Conservation (phyloP, 2,888 invertebrate genomes). For the Thereva unica region DNA sequence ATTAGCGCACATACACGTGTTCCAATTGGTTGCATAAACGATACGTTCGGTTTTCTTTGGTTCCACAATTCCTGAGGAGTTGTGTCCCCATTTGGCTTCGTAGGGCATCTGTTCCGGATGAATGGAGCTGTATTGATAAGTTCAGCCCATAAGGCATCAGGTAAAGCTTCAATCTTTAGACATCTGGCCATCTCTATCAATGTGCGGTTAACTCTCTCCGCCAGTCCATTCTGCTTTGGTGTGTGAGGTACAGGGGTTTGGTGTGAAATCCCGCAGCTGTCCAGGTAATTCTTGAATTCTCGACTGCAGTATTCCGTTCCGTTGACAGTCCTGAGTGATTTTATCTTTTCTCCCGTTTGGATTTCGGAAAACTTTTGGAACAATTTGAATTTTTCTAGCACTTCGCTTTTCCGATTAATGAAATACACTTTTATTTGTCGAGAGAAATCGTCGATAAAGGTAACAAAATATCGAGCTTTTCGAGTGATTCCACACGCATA, state of each 20-base stretch:
- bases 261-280: constrained; percentile 39
- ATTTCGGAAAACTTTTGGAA: constrained; percentile 34
- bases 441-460: constrained; percentile 14
- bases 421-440: constrained; percentile 33
- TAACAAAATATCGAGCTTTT: constrained; percentile 37
- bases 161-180: constrained; percentile 37
- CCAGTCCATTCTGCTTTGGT: constrained; percentile 43
- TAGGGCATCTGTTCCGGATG: constrained; percentile 42
- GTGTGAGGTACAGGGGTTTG: constrained; percentile 41
- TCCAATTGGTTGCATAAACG: not conserved
- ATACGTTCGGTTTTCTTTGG: not conserved
- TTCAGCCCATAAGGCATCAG: constrained; percentile 43
- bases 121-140: constrained; percentile 42
- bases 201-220: constrained; percentile 41
- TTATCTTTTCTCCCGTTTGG: constrained; percentile 36
- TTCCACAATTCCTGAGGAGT: constrained; percentile 42
- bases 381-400: constrained; percentile 36
- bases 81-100: constrained; percentile 36
- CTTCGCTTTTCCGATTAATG: constrained; percentile 33
- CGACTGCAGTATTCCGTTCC: constrained; percentile 35
- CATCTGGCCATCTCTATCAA: constrained; percentile 43
- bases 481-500: constrained; percentile 32
- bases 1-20: not conserved
- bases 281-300: constrained; percentile 39
- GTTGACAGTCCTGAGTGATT: constrained; percentile 39